These are phyloP conservation scores for Boulengerochromis microlepis DNA, from an alignment of 2,113 vertebrate species.

Conservation along the genomic window DNA sequence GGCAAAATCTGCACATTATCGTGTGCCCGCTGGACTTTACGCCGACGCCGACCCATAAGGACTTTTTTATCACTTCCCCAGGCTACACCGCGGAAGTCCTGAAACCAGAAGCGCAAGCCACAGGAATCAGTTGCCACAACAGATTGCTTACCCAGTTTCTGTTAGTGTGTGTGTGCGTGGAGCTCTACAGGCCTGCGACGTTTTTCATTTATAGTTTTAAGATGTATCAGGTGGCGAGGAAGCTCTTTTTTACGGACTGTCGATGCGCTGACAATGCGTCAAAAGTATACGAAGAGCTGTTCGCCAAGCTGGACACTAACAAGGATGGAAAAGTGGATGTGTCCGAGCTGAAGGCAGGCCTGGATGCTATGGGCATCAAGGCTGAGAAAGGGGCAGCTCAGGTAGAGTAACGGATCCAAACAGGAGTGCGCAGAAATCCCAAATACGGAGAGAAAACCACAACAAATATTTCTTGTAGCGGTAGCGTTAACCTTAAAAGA, in stretches of 20 bases:
- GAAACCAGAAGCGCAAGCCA: conserved; percentile 22
- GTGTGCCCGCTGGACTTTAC: not conserved
- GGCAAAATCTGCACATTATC: not conserved
- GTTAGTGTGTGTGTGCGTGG: not conserved
- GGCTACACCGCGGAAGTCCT: not conserved
- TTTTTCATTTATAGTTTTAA: not conserved
- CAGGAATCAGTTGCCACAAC: not conserved
- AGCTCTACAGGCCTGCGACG: not conserved
- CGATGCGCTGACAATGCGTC: conserved; percentile 57
- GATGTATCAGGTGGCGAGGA: conserved; percentile 54
- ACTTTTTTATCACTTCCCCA: not conserved
- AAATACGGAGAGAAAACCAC: not conserved
- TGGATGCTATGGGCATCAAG: conserved; percentile 78
- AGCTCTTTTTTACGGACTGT: conserved; percentile 63
- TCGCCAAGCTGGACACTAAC: conserved; percentile 83
- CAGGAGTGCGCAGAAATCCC: not conserved
- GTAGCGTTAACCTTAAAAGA: not conserved
- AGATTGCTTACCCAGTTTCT: not conserved
- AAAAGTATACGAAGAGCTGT: conserved; percentile 79
- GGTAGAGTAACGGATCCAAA: conserved; percentile 61
- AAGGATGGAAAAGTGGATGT: conserved; percentile 88
- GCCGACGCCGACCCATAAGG: not conserved
- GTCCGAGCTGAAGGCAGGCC: conserved; percentile 81
- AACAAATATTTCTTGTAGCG: not conserved
- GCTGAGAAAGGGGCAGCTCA: conserved; percentile 77